Percentiles rank a stretch among this genome's conserved stretches.
Evolutionary conservation across 2,888 invertebrate species (phyloP).

Genomic region (Drosophila anceps): DNA sequence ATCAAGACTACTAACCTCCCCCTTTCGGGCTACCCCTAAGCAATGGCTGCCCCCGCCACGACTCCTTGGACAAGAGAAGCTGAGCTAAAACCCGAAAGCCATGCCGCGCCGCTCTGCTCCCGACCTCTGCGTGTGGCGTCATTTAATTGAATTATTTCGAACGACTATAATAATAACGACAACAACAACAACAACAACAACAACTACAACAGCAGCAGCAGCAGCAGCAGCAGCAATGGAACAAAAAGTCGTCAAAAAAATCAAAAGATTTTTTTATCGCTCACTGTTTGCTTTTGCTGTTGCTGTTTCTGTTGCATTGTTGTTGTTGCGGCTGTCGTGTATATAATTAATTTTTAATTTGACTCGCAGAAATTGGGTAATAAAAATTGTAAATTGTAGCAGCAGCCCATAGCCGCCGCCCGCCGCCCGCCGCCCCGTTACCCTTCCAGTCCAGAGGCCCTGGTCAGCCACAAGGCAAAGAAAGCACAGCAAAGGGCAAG

Average conservation of each 20-base stretch:
- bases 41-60: neutral
- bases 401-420: slow-evolving; percentile 35
- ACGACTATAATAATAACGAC: slow-evolving; percentile 61
- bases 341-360: slow-evolving; percentile 78
- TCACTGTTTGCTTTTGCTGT: slow-evolving; percentile 39
- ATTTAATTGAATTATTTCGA: slow-evolving; percentile 79
- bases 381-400: slow-evolving; percentile 75
- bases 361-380: slow-evolving; percentile 76
- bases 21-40: slow-evolving; percentile 1
- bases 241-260: slow-evolving; percentile 65
- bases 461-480: slow-evolving; percentile 54
- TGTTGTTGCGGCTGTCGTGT: slow-evolving; percentile 54
- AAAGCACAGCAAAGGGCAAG: neutral
- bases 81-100: slow-evolving; percentile 39
- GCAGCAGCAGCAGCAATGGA: slow-evolving; percentile 40
- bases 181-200: slow-evolving; percentile 41
- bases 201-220: too few relatives aligned
- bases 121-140: slow-evolving; percentile 67
- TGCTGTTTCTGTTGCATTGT: slow-evolving; percentile 24
- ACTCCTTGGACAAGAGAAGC: slow-evolving; percentile 6
- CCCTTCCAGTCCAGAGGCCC: slow-evolving; percentile 19
- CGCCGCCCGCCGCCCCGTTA: neutral
- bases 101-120: slow-evolving; percentile 33
- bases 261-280: slow-evolving; percentile 73
- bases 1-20: slow-evolving; percentile 43